These are phyloP conservation scores for Brachionichthys hirsutus DNA, from an alignment of 2,113 vertebrate species.

Conservation along the genomic window DNA sequence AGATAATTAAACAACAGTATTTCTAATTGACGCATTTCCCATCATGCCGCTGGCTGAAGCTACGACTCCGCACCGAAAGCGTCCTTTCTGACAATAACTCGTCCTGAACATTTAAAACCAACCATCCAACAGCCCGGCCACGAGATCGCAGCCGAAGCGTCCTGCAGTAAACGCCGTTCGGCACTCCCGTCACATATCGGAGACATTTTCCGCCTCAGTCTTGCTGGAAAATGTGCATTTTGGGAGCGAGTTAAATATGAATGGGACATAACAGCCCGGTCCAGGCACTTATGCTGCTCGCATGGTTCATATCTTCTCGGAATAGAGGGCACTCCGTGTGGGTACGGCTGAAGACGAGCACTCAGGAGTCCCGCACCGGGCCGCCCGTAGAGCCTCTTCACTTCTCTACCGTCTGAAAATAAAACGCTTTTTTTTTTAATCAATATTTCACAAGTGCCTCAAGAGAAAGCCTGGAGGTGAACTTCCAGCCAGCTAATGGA, in stretches of 20 bases:
- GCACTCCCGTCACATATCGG: conserved; percentile 61
- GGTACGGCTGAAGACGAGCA: conserved; percentile 59
- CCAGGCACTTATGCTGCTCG: conserved; percentile 73
- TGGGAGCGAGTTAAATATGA: conserved; percentile 77
- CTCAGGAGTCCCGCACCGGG: conserved; percentile 70
- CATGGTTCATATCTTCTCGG: conserved; percentile 75
- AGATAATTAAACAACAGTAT: conserved; percentile 77
- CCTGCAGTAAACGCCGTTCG: conserved; percentile 60
- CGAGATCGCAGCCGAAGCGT: conserved; percentile 31
- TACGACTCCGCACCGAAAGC: conserved; percentile 59
- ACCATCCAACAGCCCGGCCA: conserved; percentile 20
- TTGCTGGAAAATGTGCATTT: conserved; percentile 69
- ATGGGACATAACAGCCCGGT: conserved; percentile 76
- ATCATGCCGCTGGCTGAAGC: conserved; percentile 65
- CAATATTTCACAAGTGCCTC: conserved; percentile 99
- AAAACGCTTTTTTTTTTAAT: conserved; percentile 83
- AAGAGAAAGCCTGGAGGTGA: conserved; percentile 93
- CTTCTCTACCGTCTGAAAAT: conserved; percentile 72
- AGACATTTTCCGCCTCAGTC: conserved; percentile 61
- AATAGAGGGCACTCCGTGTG: conserved; percentile 70
- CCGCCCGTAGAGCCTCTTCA: conserved; percentile 57
- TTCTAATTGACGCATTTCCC: conserved; percentile 75
- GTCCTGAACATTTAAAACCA: conserved; percentile 36
- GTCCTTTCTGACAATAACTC: conserved; percentile 35
- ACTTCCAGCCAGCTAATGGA: conserved; percentile 95